Percentiles rank a stretch among this genome's conserved stretches.
These are phyloP conservation scores for Lepilemur septentrionalis DNA, from an alignment of 2,797 vertebrate species.

Conservation along the genomic window DNA sequence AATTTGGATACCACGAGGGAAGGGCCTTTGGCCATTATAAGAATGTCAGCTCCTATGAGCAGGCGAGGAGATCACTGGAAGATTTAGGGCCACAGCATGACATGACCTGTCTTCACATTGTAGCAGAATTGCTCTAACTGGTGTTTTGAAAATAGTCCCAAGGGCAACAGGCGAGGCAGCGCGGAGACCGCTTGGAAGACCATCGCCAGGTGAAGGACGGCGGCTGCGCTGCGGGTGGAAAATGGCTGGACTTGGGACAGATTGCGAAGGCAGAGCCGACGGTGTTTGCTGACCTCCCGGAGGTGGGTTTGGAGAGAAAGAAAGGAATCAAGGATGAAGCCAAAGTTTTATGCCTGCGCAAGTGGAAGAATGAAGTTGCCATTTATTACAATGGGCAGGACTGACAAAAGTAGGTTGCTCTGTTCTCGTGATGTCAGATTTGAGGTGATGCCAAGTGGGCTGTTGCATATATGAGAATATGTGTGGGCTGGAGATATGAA, in stretches of 20 bases:
- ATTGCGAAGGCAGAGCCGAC: background rate
- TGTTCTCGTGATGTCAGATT: background rate
- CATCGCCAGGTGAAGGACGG: rapidly evolving
- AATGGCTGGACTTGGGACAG: background rate
- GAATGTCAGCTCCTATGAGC: background rate
- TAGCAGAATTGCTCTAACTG: background rate
- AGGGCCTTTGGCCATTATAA: background rate
- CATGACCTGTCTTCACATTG: background rate
- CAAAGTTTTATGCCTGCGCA: background rate
- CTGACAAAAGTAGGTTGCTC: background rate
- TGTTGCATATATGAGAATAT: background rate
- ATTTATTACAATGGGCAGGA: background rate
- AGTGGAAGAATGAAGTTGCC: background rate
- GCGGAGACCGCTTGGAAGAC: background rate
- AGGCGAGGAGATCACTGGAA: background rate
- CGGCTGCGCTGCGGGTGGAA: background rate
- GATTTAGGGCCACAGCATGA: background rate
- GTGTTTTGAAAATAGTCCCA: background rate
- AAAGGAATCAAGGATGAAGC: background rate
- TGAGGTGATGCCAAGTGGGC: background rate
- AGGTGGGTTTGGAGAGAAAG: background rate
- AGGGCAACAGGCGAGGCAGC: background rate
- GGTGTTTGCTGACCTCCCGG: background rate
- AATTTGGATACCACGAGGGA: background rate
- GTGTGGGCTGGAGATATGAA: background rate